Percentiles rank a stretch among this genome's conserved stretches.
phyloP scores from a whole-genome alignment of 2,113 vertebrate genomes.

The Pan troglodytes region NHGRI_mPanTro3-v2.1_pri NC_072401.2:161973001-161973500 shows the following conservation, averaged over 20 bases:
- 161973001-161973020: neutral
- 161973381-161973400: neutral
- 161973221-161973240: neutral
- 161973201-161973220: neutral
- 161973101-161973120: neutral
- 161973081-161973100: neutral
- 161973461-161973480: neutral
- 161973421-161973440: rapidly evolving
- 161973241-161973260: neutral
- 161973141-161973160: rapidly evolving
- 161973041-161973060: neutral
- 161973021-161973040: neutral
- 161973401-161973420: neutral
- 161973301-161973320: neutral
- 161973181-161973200: rapidly evolving
- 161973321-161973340: neutral
- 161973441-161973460: neutral
- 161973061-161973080: neutral
- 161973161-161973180: neutral
- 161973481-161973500: neutral
- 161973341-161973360: neutral
- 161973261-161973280: neutral
- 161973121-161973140: neutral
- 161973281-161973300: neutral
- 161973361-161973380: neutral